Percentiles rank a stretch among this genome's conserved stretches.
phyloP scores from a whole-genome alignment of 2,888 invertebrate genomes.

The Embidobia sp. region DNA sequence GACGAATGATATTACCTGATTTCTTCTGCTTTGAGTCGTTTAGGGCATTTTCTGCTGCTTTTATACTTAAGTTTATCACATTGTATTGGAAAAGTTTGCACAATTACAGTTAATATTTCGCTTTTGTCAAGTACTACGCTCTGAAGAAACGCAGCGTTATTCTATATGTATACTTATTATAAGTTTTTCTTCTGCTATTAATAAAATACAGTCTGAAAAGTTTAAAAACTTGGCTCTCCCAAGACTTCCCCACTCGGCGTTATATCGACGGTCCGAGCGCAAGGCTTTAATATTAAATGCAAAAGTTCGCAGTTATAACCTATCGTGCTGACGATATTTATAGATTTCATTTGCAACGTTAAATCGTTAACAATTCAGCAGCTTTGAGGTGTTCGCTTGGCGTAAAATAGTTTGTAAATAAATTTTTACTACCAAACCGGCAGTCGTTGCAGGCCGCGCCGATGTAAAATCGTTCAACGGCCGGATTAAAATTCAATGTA shows the following conservation, averaged over 20 bases:
- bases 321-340: conserved; percentile 40
- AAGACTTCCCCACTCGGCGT: conserved; percentile 19
- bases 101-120: conserved; percentile 36
- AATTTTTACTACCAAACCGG: too few species aligned
- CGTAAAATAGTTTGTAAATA: conserved; percentile 27
- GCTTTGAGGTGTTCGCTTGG: not conserved
- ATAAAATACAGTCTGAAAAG: conserved; percentile 52
- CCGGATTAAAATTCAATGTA: conserved; percentile 15
- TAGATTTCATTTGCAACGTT: conserved; percentile 46
- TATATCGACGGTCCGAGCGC: conserved; percentile 14
- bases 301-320: conserved; percentile 41
- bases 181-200: conserved; percentile 51
- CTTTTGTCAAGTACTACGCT: conserved; percentile 42
- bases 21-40: conserved; percentile 4
- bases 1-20: conserved; percentile 7
- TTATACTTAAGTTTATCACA: conserved; percentile 25
- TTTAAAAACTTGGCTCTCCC: conserved; percentile 34
- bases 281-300: conserved; percentile 38
- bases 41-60: conserved; percentile 7
- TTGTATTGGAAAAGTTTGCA: conserved; percentile 25
- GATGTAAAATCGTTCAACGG: conserved; percentile 3
- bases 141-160: conserved; percentile 10
- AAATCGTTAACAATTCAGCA: conserved; percentile 32
- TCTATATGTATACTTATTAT: conserved; percentile 37
- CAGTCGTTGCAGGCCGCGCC: too few species aligned